Percentiles rank a stretch among this genome's conserved stretches.
phyloP scores from a whole-genome alignment of 2,113 vertebrate genomes.

The Pyxicephalus adspersus region DNA sequence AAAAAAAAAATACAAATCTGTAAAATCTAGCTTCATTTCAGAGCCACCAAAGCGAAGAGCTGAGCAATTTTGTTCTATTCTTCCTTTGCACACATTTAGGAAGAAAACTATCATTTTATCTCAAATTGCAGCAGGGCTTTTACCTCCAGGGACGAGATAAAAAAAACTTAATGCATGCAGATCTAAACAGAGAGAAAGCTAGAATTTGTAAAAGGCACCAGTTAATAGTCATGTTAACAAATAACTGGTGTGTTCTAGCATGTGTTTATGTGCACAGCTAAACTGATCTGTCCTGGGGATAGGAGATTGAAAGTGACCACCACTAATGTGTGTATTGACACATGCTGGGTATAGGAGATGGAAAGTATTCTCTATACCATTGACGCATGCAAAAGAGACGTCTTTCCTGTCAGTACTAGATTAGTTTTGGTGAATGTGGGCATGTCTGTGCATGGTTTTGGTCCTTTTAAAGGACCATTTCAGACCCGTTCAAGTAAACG shows the following conservation, averaged over 20 bases:
- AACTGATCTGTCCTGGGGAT: neutral
- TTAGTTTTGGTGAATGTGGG: neutral
- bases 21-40: constrained; percentile 37
- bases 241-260: neutral
- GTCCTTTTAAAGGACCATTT: no score
- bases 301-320: neutral
- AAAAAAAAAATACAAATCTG: constrained; percentile 10
- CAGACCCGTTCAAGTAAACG: no score
- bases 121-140: constrained; percentile 43
- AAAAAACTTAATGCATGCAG: constrained; percentile 41
- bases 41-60: constrained; percentile 29
- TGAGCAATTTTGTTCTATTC: constrained; percentile 43
- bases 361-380: no score
- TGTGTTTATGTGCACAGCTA: neutral
- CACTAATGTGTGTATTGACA: neutral
- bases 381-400: no score
- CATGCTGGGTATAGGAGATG: no score
- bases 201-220: constrained; percentile 33
- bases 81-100: constrained; percentile 32
- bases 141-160: neutral
- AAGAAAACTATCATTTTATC: constrained; percentile 52
- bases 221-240: constrained; percentile 40
- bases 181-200: constrained; percentile 18
- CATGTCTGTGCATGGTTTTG: no score
- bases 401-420: no score